phyloP scores from a whole-genome alignment of 2,113 vertebrate species.

The Neotoma lepida region DNA sequence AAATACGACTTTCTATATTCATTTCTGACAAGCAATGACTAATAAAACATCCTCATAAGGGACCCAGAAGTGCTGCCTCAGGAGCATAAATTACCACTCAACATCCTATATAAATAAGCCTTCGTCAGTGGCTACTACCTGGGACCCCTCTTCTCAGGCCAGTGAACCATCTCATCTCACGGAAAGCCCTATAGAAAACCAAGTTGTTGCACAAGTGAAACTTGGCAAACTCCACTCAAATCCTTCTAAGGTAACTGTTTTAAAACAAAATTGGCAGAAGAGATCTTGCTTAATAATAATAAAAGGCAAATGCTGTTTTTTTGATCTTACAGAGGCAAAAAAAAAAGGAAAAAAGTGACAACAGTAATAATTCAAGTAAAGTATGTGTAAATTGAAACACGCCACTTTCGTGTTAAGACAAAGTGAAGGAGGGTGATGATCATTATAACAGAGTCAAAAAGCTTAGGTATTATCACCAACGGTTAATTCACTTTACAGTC shows the following conservation, averaged over 20 bases:
- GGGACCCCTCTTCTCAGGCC: slow-evolving; percentile 43
- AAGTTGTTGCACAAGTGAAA: slow-evolving; percentile 73
- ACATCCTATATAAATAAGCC: slow-evolving; percentile 30
- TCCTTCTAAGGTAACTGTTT: slow-evolving; percentile 65
- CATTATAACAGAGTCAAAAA: slow-evolving; percentile 82
- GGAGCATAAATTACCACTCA: slow-evolving; percentile 55
- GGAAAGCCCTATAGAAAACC: slow-evolving; percentile 64
- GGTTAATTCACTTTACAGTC: slow-evolving; percentile 87
- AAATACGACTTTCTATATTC: slow-evolving; percentile 71
- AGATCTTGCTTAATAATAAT: slow-evolving; percentile 64
- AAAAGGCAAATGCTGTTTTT: slow-evolving; percentile 70
- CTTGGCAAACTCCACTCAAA: slow-evolving; percentile 68
- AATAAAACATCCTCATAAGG: slow-evolving; percentile 41
- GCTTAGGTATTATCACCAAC: slow-evolving; percentile 86
- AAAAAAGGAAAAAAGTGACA: slow-evolving; percentile 29
- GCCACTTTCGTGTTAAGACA: slow-evolving; percentile 75
- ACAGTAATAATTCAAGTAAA: slow-evolving; percentile 79
- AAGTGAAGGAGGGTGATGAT: slow-evolving; percentile 68
- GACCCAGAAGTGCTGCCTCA: slow-evolving; percentile 67
- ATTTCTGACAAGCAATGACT: slow-evolving; percentile 68
- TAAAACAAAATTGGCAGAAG: slow-evolving; percentile 74
- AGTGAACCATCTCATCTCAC: slow-evolving; percentile 1
- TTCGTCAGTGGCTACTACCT: slow-evolving; percentile 60
- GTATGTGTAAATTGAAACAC: slow-evolving; percentile 73
- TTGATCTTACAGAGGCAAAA: slow-evolving; percentile 58